Conservation (phyloP, 1,140 invertebrate genomes). For the Cotesia glomerata region DNA sequence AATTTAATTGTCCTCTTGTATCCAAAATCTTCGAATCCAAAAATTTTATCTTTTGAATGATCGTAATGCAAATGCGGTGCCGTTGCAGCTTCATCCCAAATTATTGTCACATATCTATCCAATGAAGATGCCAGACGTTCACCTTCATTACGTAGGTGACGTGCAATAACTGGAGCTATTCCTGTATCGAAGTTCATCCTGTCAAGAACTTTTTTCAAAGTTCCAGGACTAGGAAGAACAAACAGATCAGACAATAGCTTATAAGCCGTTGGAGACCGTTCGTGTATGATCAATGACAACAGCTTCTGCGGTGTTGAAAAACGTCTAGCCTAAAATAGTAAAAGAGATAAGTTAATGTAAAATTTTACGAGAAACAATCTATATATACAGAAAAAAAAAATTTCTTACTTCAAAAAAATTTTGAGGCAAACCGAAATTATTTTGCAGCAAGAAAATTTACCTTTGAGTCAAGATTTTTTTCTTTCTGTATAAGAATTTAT, state of each 20-base stretch:
- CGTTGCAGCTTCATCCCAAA: constrained; percentile 36
- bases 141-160: background rate
- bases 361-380: no score
- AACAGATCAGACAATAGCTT: background rate
- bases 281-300: no score
- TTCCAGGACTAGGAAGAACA: background rate
- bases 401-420: no score
- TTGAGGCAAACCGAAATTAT: no score
- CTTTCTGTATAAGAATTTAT: no score
- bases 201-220: background rate
- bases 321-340: no score
- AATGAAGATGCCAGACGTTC: background rate
- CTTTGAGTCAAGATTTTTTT: no score
- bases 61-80: constrained; percentile 23
- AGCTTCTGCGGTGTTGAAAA: no score
- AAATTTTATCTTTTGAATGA: constrained; percentile 25
- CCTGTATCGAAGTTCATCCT: background rate
- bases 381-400: no score
- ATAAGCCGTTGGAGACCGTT: no score
- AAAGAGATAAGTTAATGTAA: no score
- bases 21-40: constrained; percentile 40
- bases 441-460: no score
- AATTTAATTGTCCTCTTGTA: constrained; percentile 4
- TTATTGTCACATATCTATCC: constrained; percentile 23
- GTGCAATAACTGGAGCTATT: background rate